A percentile compares a stretch with the other conserved stretches of the same genome.
phyloP scores from a whole-genome alignment of 1,140 invertebrate species.

The Drosophila biarmipes region DNA sequence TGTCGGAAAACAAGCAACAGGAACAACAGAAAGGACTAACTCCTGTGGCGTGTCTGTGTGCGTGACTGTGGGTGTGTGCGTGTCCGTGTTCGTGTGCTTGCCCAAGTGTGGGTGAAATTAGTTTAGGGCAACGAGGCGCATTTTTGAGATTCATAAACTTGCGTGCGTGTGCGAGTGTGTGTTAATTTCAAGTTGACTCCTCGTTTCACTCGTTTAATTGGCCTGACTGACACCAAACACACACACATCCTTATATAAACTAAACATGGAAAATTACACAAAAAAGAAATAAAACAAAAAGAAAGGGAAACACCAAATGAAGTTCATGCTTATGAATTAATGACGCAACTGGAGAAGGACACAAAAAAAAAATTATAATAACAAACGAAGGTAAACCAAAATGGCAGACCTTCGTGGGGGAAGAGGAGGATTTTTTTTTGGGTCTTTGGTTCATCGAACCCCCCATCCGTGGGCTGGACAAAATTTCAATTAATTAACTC shows the following conservation, averaged over 20 bases:
- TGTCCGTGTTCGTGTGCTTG: constrained; percentile 15
- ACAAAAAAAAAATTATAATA: not conserved
- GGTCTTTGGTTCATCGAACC: constrained; percentile 28
- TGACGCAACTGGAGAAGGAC: constrained; percentile 37
- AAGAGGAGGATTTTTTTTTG: not conserved
- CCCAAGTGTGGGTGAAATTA: constrained; percentile 63
- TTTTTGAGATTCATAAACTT: constrained; percentile 81
- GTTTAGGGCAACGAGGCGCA: constrained; percentile 66
- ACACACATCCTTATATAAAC: constrained; percentile 4
- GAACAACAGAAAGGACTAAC: constrained; percentile 28
- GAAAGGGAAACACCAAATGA: constrained; percentile 53
- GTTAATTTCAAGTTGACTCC: constrained; percentile 68
- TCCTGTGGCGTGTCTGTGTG: constrained; percentile 30
- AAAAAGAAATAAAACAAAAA: not conserved
- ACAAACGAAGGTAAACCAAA: constrained; percentile 5
- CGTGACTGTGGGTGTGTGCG: constrained; percentile 4
- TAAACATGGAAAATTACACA: constrained; percentile 33
- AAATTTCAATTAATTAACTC: constrained; percentile 55
- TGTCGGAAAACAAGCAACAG: constrained; percentile 31
- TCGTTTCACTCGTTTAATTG: constrained; percentile 62
- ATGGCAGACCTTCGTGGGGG: not conserved
- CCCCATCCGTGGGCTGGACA: constrained; percentile 8
- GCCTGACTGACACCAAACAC: constrained; percentile 49
- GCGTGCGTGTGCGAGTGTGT: constrained; percentile 53
- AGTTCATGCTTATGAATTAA: constrained; percentile 81